Conservation (phyloP, 2,797 vertebrate genomes). For the Peromyscus aztecus region DNA sequence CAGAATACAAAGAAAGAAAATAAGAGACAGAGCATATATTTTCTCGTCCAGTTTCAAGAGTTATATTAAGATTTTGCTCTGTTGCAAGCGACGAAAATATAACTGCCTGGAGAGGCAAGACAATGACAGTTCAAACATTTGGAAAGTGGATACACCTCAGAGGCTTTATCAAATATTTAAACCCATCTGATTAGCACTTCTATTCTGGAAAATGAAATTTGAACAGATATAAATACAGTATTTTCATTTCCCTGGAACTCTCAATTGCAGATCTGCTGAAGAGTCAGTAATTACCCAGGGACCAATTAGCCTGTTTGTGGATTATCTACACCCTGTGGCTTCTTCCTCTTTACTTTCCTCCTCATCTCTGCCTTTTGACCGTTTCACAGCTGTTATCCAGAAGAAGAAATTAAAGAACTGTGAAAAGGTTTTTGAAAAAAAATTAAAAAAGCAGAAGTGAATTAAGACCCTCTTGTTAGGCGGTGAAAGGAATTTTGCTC, state of each 20-base stretch:
- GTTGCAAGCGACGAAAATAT: slow-evolving; percentile 26
- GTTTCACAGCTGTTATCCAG: slow-evolving; percentile 57
- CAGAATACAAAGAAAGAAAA: neutral
- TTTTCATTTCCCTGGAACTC: slow-evolving; percentile 64
- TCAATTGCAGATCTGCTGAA: slow-evolving; percentile 28
- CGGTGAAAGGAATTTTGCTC: neutral
- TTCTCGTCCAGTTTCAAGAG: neutral
- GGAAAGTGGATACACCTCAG: slow-evolving; percentile 6
- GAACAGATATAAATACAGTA: slow-evolving; percentile 45
- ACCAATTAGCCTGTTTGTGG: slow-evolving; percentile 81
- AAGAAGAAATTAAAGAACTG: slow-evolving; percentile 63
- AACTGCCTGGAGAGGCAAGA: neutral
- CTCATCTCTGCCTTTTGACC: slow-evolving; percentile 63
- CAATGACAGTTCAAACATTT: slow-evolving; percentile 52
- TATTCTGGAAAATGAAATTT: slow-evolving; percentile 68
- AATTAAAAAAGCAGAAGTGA: neutral
- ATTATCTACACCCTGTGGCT: slow-evolving; percentile 76
- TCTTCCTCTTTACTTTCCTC: slow-evolving; percentile 35
- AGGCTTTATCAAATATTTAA: slow-evolving; percentile 65
- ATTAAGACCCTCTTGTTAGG: neutral
- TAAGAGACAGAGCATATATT: neutral
- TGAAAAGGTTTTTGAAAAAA: slow-evolving; percentile 29
- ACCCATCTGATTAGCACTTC: slow-evolving; percentile 49
- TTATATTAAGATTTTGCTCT: slow-evolving; percentile 28
- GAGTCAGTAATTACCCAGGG: slow-evolving; percentile 71